These are phyloP conservation scores for Troilus luridus DNA, from an alignment of 2,888 invertebrate species.

Conservation along the genomic window DNA sequence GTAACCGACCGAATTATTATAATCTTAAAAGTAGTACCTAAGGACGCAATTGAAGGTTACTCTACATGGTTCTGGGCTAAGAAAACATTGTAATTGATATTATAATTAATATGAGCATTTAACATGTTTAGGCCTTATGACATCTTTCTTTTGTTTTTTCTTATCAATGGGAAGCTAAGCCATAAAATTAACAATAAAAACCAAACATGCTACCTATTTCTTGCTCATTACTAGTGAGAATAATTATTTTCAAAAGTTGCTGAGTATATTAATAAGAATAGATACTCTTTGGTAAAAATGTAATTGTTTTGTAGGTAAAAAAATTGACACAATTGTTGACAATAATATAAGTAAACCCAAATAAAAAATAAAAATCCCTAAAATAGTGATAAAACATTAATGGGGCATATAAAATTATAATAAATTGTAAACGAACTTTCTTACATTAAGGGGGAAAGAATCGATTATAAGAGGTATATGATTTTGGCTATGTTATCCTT, in stretches of 20 bases:
- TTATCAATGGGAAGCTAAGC: slow-evolving; percentile 25
- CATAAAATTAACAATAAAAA: slow-evolving; percentile 12
- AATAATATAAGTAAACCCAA: background rate
- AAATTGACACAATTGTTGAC: background rate
- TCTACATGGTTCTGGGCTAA: slow-evolving; percentile 9
- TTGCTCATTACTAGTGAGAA: slow-evolving; percentile 9
- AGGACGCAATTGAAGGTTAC: slow-evolving; percentile 20
- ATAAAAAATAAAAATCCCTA: background rate
- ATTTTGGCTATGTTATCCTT: slow-evolving; percentile 54
- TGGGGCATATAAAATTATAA: slow-evolving; percentile 5
- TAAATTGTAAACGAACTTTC: background rate
- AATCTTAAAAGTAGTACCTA: slow-evolving; percentile 27
- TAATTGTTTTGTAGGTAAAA: background rate
- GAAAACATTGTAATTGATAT: slow-evolving; percentile 11
- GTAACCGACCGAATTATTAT: background rate
- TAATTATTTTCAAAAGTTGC: slow-evolving; percentile 8
- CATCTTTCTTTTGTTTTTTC: background rate
- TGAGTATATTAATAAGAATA: background rate
- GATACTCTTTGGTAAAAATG: slow-evolving; percentile 30
- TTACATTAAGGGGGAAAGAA: slow-evolving; percentile 10
- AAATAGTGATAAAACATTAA: background rate
- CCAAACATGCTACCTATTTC: background rate
- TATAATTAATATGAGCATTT: slow-evolving; percentile 39
- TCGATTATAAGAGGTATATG: slow-evolving; percentile 45
- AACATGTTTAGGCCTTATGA: slow-evolving; percentile 44